Conservation (phyloP, 2,797 vertebrate genomes). For the Tapirus indicus region DNA sequence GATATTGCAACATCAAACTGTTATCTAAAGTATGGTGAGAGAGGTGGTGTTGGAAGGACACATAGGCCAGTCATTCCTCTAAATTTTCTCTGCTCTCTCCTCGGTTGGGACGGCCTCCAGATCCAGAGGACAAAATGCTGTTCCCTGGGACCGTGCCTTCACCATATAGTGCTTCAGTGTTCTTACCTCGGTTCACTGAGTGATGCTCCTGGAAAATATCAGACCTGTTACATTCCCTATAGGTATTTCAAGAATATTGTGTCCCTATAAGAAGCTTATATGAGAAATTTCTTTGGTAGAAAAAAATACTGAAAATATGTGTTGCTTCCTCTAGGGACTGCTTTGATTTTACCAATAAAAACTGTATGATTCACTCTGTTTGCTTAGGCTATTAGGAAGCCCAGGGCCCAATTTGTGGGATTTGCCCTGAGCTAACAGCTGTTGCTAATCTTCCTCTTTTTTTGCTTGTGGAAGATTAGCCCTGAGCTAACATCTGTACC, state of each 20-base stretch:
- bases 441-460: no score
- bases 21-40: neutral
- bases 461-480: no score
- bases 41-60: neutral
- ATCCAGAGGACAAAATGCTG: neutral
- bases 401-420: neutral
- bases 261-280: neutral
- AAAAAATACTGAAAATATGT: neutral
- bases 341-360: neutral
- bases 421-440: no score
- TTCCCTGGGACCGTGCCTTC: neutral
- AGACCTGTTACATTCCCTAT: neutral
- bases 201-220: neutral
- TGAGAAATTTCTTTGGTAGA: neutral
- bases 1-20: neutral
- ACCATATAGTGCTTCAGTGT: neutral
- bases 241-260: neutral
- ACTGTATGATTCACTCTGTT: neutral
- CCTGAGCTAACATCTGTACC: no score
- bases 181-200: neutral
- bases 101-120: neutral
- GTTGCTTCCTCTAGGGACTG: neutral
- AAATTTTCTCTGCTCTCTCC: neutral
- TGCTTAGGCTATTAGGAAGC: neutral
- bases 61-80: neutral